These are phyloP conservation scores for Alitta virens DNA, from an alignment of 2,888 invertebrate species.

Conservation along the genomic window DNA sequence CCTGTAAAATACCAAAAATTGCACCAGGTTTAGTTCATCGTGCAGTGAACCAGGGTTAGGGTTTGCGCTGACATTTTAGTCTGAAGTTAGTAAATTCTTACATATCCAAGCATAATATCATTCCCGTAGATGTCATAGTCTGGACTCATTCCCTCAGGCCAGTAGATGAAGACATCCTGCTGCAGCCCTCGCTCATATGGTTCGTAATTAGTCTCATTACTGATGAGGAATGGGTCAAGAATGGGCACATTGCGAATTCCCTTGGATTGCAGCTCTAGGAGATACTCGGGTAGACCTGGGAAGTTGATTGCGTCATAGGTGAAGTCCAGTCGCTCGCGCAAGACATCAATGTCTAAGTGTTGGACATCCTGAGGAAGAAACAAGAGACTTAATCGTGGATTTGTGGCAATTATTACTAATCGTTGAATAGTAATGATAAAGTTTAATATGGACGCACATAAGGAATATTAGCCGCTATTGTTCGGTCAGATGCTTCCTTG, in stretches of 20 bases:
- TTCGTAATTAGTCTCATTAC: slow-evolving; percentile 34
- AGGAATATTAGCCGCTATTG: slow-evolving; percentile 26
- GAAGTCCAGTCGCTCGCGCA: slow-evolving; percentile 45
- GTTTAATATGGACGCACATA: no score
- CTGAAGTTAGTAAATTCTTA: no score
- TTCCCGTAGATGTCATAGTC: slow-evolving; percentile 11
- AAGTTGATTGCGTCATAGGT: slow-evolving; percentile 43
- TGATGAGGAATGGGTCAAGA: slow-evolving; percentile 26
- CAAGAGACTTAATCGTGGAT: neutral
- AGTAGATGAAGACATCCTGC: slow-evolving; percentile 43
- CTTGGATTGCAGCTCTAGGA: slow-evolving; percentile 35
- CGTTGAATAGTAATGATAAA: no score
- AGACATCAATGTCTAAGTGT: slow-evolving; percentile 53
- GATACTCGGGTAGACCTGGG: slow-evolving; percentile 41
- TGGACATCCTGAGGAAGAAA: slow-evolving; percentile 43
- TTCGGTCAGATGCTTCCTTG: slow-evolving; percentile 27
- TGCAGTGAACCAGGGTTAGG: no score
- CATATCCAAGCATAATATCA: slow-evolving; percentile 9
- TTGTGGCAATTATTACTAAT: no score
- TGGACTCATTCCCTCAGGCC: slow-evolving; percentile 36
- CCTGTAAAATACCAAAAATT: neutral
- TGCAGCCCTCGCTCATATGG: slow-evolving; percentile 42
- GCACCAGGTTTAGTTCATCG: no score
- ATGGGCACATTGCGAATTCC: slow-evolving; percentile 51
- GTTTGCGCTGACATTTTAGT: neutral